Base-by-base conservation (phyloP, 2,888 invertebrate species). In the Prenolepis imparis region DNA sequence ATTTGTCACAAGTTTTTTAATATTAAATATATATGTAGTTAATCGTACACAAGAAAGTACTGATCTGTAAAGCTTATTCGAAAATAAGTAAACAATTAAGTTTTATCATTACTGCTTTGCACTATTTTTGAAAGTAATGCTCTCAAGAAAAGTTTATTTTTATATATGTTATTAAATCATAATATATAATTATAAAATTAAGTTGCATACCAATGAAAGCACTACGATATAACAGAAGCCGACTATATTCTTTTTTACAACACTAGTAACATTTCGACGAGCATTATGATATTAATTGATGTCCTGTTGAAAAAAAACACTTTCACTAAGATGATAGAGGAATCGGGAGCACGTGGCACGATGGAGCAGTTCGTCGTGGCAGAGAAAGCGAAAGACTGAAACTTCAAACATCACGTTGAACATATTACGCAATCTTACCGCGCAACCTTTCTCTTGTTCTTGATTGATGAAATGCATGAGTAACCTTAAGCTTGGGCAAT, bases 311-410 rank as follows among this genome's bases (percentile, higher is more conserved):
- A 21, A 48, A 61, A 74, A 74, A 32, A 28, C 15, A 18, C 66
- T 67, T 9, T 4, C 39, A 41, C 28, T n/a, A 6, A 1, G n/a
- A n/a, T n/a, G n/a, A n/a, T n/a, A 74, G 9, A 80, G 64, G 82
- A 52, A 52, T 64, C 64, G 73, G 48, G 55, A 88, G 84, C 91
- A 92, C 91, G 89, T 91, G 92, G 89, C 83, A 73, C 86, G 90
- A 90, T 90, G 90, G 90, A 86, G 89, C 77, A 92, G 89, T 90
- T 91, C 87, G 85, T 91, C 88, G 90, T 88, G 90, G 86, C 92
- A 91, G 94, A 92, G 94, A 94, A 94, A 94, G 94, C 92, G 93
- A 93, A 91, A 92, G 94, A 94, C 94, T 94, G 95, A 92, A 90
- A 90, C 91, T 92, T 91, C 87, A 90, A 91, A 88, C 91, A 92